Base-by-base conservation (phyloP, 2,888 invertebrate genomes). In the Tridacna crocea region DNA sequence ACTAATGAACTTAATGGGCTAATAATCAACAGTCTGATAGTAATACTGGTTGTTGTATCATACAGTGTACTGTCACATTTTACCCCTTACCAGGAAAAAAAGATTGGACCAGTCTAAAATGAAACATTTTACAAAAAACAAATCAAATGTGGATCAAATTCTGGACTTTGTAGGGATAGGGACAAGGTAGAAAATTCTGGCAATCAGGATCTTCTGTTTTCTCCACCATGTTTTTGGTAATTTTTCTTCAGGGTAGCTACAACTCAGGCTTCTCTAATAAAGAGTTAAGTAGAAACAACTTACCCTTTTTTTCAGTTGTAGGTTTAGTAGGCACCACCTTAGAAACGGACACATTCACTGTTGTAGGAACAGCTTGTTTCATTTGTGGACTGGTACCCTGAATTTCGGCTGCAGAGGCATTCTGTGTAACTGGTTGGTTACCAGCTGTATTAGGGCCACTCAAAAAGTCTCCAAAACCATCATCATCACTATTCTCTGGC, bases 401-500 rank as follows among this genome's bases (percentile, higher is more conserved):
- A 51, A 46, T 27, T 48, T 70, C 47, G 24, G 24, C 48, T 15
- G 24, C 47, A 51, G 11, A 11, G 24, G 19, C 22, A 22, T 46
- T 24, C 17, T 12, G 61, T 1, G 47, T 68, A 15, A 12, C 4
- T 68, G 11, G 46, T 24, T 47, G 70, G 24, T 10, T 24, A 19
- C 24, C 61, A 61, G 61, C 26, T 13, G 10, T 22, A 13, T 72
- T 63, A 48, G 91, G 90, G 13, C 92, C 89, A 74, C 90, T 88
- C 27, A 93, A 85, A 77, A 93, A 93, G 77, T 91, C 92, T 61
- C 92, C 92, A 89, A 93, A 93, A n/a, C 89, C 87, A 75, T 92
- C 92, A 82, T 91, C 91, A 15, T 19, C 81, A 79, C n/a, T 76
- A 72, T 65, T 73, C 74, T 36, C 81, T 65, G 12, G 73, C 24